A percentile compares a stretch with the other conserved stretches of the same genome.
Evolutionary conservation across 2,888 invertebrate species (phyloP).

Genomic region (Eupithecia tripunctaria): DNA sequence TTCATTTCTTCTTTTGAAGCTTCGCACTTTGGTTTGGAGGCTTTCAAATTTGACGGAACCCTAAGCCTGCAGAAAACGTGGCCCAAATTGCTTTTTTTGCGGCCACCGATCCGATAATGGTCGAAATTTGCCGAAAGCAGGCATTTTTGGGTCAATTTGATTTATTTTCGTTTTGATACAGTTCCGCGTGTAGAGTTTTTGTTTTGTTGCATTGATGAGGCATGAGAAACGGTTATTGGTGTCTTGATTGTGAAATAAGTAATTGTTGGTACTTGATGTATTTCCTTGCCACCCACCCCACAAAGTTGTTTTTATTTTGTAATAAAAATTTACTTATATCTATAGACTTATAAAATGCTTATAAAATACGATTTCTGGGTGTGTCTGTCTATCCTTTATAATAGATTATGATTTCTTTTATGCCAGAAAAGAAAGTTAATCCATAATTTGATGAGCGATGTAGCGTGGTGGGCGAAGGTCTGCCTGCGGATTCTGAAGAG

Average conservation of each 20-base stretch:
- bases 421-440: not conserved
- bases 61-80: slow-evolving; percentile 64
- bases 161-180: slow-evolving; percentile 80
- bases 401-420: not conserved
- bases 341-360: not conserved
- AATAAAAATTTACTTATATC: not conserved
- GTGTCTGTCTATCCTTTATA: too few species aligned
- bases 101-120: slow-evolving; percentile 66
- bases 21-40: not conserved
- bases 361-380: not conserved
- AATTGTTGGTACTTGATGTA: slow-evolving; percentile 31
- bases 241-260: slow-evolving; percentile 1
- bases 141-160: slow-evolving; percentile 77
- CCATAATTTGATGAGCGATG: too few species aligned
- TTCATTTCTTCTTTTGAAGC: not conserved
- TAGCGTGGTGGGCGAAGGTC: too few species aligned
- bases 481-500: too few species aligned
- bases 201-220: slow-evolving; percentile 62
- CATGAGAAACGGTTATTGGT: slow-evolving; percentile 47
- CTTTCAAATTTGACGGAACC: slow-evolving; percentile 63
- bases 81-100: slow-evolving; percentile 78
- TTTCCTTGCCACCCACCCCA: slow-evolving; percentile 6
- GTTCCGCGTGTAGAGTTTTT: slow-evolving; percentile 58
- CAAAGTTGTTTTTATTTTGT: not conserved
- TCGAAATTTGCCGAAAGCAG: slow-evolving; percentile 79